Conservation (phyloP, 2,113 vertebrate genomes). For the Actinemys pallida region DNA sequence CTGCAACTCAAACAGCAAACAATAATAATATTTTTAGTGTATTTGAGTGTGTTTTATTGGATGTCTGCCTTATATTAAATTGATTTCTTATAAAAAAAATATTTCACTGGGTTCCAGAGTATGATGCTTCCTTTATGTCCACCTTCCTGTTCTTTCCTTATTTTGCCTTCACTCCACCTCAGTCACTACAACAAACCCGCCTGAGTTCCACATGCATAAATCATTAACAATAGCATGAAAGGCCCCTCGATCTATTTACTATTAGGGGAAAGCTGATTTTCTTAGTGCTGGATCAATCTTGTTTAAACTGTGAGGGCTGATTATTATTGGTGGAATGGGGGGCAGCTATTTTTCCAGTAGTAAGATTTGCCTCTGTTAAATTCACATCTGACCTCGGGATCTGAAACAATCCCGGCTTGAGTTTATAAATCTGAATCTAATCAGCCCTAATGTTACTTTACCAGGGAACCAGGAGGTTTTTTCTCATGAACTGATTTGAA, state of each 20-base stretch:
- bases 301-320: background rate
- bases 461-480: conserved; percentile 1
- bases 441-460: background rate
- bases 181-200: background rate
- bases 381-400: background rate
- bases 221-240: background rate
- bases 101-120: background rate
- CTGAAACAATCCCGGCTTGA: background rate
- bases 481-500: background rate
- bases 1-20: background rate
- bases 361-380: background rate
- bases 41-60: background rate
- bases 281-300: background rate
- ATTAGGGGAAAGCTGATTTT: background rate
- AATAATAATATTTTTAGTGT: rapidly evolving
- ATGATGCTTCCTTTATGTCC: background rate
- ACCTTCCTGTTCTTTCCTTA: background rate
- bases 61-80: background rate
- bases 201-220: background rate
- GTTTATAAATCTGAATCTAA: background rate
- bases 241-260: background rate
- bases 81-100: background rate
- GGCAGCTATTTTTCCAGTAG: background rate
- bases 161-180: background rate
- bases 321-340: background rate